Conservation (phyloP, 2,797 vertebrate species). For the Brachymystax lenok region DNA sequence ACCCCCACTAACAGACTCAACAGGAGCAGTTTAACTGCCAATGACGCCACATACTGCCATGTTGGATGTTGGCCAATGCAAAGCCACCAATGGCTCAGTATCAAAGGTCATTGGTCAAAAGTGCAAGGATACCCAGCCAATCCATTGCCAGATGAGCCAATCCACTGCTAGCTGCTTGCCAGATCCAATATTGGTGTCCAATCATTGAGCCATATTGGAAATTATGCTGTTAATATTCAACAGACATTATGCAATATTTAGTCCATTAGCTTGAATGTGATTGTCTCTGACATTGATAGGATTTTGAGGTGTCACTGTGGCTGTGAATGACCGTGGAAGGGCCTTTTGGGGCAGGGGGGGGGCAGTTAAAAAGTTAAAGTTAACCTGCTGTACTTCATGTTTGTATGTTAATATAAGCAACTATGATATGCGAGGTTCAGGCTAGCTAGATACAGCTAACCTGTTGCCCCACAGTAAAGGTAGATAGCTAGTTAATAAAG, state of each 20-base stretch:
- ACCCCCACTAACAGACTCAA: constrained; percentile 40
- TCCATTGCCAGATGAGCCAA: background rate
- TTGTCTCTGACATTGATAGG: background rate
- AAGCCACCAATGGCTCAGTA: background rate
- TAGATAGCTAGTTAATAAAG: no score
- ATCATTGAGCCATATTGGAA: background rate
- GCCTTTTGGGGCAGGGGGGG: background rate
- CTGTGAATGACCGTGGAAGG: background rate
- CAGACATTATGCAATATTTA: constrained; percentile 8
- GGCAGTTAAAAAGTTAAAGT: no score
- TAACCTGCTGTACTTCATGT: no score
- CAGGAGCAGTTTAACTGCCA: constrained; percentile 21
- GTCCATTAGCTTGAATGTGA: background rate
- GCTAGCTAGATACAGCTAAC: no score
- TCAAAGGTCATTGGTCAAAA: constrained; percentile 7
- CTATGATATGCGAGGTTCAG: no score
- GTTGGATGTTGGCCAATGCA: constrained; percentile 5
- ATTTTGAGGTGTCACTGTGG: background rate
- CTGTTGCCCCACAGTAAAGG: no score
- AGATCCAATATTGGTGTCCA: background rate
- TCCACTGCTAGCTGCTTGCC: background rate
- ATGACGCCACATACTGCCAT: constrained; percentile 15
- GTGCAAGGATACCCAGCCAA: background rate
- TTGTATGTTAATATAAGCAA: no score
- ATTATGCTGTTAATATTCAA: background rate